Evolutionary conservation across 2,113 vertebrate species (phyloP).

Genomic region (Steatornis caripensis): DNA sequence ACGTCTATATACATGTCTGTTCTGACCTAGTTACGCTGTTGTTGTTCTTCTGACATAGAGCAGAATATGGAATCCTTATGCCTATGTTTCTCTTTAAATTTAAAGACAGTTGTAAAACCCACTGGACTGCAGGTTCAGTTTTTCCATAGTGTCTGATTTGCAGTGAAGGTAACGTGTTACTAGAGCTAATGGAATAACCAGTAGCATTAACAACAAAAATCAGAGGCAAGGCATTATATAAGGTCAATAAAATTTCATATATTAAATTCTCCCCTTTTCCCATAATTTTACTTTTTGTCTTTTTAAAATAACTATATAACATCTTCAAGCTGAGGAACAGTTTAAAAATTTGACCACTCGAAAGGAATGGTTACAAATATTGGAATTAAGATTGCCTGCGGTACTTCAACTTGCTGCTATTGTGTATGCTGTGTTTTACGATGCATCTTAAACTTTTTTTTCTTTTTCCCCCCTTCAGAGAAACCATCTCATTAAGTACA

Average conservation of each 20-base stretch:
- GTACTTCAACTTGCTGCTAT: neutral
- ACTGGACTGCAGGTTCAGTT: neutral
- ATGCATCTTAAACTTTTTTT: neutral
- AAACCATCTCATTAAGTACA: neutral
- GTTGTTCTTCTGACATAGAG: neutral
- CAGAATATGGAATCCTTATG: neutral
- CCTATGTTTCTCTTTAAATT: neutral
- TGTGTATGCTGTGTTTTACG: neutral
- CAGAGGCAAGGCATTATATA: neutral
- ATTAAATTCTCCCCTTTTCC: neutral
- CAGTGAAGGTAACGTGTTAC: neutral
- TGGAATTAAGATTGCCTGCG: neutral
- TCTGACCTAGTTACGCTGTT: neutral
- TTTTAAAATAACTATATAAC: neutral
- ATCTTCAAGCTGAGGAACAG: neutral
- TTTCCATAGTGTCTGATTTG: neutral
- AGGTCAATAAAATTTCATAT: neutral
- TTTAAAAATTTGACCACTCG: neutral
- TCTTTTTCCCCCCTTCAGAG: neutral
- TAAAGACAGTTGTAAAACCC: neutral
- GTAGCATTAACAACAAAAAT: neutral
- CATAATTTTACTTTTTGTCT: neutral
- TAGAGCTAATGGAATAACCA: neutral
- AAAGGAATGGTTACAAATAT: neutral
- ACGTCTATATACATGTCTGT: neutral